phyloP scores from a whole-genome alignment of 2,113 vertebrate species.

The Pteruthius melanotis region DNA sequence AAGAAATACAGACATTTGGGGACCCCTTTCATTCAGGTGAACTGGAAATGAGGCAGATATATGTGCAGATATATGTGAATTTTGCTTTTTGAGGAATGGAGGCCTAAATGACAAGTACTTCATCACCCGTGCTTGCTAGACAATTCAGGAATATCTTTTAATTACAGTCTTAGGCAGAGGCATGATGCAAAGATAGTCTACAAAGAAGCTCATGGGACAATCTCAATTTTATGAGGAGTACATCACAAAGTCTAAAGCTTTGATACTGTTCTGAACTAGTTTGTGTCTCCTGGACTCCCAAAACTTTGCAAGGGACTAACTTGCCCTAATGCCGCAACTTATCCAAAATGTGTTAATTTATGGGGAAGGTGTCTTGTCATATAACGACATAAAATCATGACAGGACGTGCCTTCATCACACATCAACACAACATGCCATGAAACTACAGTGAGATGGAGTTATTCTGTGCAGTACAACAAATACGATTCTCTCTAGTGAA shows the following conservation, averaged over 20 bases:
- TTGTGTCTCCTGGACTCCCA: neutral
- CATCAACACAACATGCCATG: neutral
- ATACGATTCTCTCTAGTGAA: neutral
- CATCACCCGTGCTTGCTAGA: neutral
- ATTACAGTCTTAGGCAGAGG: neutral
- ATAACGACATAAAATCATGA: slow-evolving; percentile 3
- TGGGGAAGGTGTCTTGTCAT: slow-evolving; percentile 23
- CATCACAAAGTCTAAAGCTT: neutral
- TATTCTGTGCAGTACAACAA: neutral
- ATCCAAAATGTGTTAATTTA: slow-evolving; percentile 16
- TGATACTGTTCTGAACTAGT: neutral
- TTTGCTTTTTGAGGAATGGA: neutral
- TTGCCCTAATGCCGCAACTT: neutral
- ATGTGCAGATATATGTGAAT: neutral
- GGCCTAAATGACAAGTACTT: neutral
- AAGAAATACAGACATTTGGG: neutral
- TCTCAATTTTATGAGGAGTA: neutral
- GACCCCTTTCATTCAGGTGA: neutral
- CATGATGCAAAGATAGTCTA: neutral
- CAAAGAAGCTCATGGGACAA: neutral
- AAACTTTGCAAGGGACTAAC: neutral
- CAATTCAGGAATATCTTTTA: neutral
- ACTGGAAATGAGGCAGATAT: neutral
- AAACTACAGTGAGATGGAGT: neutral
- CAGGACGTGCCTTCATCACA: slow-evolving; percentile 21